Evolutionary conservation across 2,113 vertebrate species (phyloP), one percentile per base, ranked within the genome.

Genomic region (Ailurus styani): DNA sequence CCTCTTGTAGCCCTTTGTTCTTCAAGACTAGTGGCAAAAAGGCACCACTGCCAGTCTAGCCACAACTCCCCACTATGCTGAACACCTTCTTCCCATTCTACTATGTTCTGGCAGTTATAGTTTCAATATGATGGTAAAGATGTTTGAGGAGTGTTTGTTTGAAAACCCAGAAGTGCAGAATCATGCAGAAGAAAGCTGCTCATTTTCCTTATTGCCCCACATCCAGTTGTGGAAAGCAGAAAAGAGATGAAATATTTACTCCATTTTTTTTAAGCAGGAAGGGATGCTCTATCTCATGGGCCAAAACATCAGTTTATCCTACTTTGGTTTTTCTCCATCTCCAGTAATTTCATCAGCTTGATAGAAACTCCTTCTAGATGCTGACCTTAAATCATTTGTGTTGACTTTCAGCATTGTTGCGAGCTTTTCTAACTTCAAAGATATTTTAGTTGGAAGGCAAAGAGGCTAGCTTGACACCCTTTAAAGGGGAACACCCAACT

Each of bases 391-490:
- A 89, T 83, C 83, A 83, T n/a, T 95, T 89, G 14, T 86, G 72
- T 85, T 85, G 40, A 83, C 96, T 97, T 88, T 86, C 50, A 83
- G 57, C 54, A 91, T 83, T 87, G 45, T 85, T 95, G 40, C 68
- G 95, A 90, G 57, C 68, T 88, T 95, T 95, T 95, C 85, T 91
- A 88, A 96, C 93, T 95, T 95, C 70, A 91, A 85, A 96, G 75
- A 52, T 96, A 96, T 90, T 97, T 96, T 95, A 85, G 45, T 94
- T 97, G 94, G 96, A 97, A 96, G 70, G 79, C 25, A 17, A 83
- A 97, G 85, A 66, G 55, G 4, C n/a, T 72, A 85, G 40, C 70
- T 96, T 52, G 82, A 90, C 52, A 93, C 25, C 5, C 79, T 96
- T 95, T 87, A 90, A 81, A 72, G 87, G 70, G 85, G 96, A 98